Evolutionary conservation across 2,797 vertebrate genomes (phyloP), one percentile per base, ranked within the genome.

Genomic region (Poeciliopsis turneri): DNA sequence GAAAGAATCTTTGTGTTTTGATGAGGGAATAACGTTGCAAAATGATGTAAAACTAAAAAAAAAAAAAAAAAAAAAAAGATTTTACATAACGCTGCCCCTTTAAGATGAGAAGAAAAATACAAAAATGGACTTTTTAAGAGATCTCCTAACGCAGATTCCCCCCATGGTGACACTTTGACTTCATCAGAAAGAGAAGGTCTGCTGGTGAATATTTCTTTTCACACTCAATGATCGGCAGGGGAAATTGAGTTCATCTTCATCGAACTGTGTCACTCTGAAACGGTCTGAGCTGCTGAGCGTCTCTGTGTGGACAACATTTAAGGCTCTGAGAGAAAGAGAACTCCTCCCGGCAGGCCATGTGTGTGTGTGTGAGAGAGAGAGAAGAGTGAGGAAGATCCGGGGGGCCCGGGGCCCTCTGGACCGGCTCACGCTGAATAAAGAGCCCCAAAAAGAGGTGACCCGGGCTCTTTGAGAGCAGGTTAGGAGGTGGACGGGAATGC

Each of bases 381-480:
- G 45, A 16, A 15, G 6, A 1, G 30, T 7, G 47, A 20, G 46
- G 6, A 7, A 94, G 96, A 96, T 95, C 89, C 92, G 95, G 96
- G 73, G 96, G 95, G 96, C 97, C 88, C 1, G 84, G 84, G 89
- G 86, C 88, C 89, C 85, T 86, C 46, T 77, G 86, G 88, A 89
- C 82, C 82, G 84, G 89, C 91, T 95, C 94, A 94, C 83, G 88
- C 93, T 97, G 96, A 98, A 96, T 93, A 77, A 92, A 92, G 74
- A 92, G 95, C 95, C 95, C 95, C 86, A 91, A 95, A 91, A 95
- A 94, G 95, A 92, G 87, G 92, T 90, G 92, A 91, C 92, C 92
- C 88, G 87, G 91, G 93, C 92, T 93, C 93, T 95, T 96, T 96
- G 94, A 97, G 92, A 95, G 90, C 95, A 94, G 95, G 95, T 97